These are phyloP conservation scores for Ramphastos sulfuratus DNA, from an alignment of 2,113 vertebrate species.

Conservation along the genomic window DNA sequence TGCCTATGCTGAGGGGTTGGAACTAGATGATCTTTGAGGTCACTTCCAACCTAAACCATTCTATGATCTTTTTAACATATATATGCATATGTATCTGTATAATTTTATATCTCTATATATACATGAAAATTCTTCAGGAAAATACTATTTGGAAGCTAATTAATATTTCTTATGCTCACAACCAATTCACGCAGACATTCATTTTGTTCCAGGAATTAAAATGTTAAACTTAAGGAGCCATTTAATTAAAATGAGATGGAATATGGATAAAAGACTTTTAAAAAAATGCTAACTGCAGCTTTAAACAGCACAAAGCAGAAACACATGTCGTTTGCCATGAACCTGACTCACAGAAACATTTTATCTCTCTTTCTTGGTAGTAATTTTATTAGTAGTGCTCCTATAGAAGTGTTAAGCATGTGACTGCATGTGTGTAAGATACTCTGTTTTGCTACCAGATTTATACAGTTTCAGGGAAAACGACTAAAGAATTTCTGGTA, in stretches of 20 bases:
- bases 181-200: neutral
- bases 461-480: slow-evolving; percentile 12
- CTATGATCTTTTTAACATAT: no score
- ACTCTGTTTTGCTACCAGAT: slow-evolving; percentile 21
- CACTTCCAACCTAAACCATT: no score
- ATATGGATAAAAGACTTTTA: neutral
- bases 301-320: slow-evolving; percentile 1
- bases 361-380: slow-evolving; percentile 2
- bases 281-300: neutral
- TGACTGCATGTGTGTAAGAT: neutral
- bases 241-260: neutral
- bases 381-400: slow-evolving; percentile 29
- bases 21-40: no score
- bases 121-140: neutral
- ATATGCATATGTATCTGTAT: no score
- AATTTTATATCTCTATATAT: no score
- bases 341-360: slow-evolving; percentile 29
- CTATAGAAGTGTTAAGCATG: slow-evolving; percentile 41
- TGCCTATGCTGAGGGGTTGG: no score
- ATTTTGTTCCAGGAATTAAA: neutral
- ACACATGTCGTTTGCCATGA: neutral
- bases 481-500: slow-evolving; percentile 21
- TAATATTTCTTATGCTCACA: neutral
- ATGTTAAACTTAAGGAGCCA: neutral
- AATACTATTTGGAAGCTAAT: neutral